Evolutionary conservation across 2,797 vertebrate genomes (phyloP).

Genomic region (Rhabdomys pumilio): DNA sequence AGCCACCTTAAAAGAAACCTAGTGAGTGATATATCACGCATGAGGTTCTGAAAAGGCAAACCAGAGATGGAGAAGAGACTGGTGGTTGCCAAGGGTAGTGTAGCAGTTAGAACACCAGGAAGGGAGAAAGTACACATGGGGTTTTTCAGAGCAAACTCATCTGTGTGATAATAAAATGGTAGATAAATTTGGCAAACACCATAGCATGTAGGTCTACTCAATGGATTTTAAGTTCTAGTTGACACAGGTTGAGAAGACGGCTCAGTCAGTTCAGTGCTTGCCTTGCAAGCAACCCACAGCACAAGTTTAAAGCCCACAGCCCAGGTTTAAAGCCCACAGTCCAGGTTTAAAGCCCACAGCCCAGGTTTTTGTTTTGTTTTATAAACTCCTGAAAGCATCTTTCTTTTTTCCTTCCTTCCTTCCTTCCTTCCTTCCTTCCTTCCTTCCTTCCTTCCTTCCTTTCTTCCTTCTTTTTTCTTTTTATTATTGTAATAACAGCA

Average conservation of each 20-base stretch:
- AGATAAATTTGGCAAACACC: not conserved
- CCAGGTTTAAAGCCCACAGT: not conserved
- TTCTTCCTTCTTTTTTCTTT: no score
- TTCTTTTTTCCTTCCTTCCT: no score
- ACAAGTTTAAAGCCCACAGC: not conserved
- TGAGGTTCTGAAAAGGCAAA: not conserved
- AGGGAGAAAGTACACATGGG: not conserved
- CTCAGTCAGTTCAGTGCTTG: not conserved
- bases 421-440: rapidly evolving
- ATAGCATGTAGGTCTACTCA: not conserved
- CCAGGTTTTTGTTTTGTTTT: not conserved
- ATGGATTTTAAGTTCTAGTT: not conserved
- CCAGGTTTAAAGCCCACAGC: not conserved
- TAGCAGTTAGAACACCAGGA: not conserved
- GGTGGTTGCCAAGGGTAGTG: not conserved
- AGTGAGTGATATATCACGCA: not conserved
- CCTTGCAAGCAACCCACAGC: not conserved
- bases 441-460: no score
- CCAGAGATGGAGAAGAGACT: not conserved
- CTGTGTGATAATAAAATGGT: not conserved
- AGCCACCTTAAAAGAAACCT: not conserved
- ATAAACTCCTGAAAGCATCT: not conserved
- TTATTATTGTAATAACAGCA: not conserved
- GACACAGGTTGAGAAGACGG: not conserved
- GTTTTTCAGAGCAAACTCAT: not conserved